phyloP scores from a whole-genome alignment of 2,113 vertebrate genomes.

The Petrocephalus microphthalmus region DNA sequence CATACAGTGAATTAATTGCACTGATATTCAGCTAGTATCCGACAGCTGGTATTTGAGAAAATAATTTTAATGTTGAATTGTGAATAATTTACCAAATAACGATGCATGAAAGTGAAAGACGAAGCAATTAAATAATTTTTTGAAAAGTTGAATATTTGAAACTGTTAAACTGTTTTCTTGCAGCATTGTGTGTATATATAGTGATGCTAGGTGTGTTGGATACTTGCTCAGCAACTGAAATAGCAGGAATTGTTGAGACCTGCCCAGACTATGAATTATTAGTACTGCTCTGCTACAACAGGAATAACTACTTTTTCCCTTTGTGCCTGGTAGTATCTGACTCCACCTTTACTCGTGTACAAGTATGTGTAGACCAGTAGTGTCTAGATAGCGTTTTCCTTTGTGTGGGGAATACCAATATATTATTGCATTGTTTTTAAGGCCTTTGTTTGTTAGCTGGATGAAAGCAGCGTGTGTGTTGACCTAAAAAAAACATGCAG shows the following conservation, averaged over 20 bases:
- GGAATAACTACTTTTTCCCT: background rate
- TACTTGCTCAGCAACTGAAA: background rate
- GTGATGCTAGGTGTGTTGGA: background rate
- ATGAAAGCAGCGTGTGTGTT: background rate
- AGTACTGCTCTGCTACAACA: background rate
- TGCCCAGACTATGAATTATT: background rate
- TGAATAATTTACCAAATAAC: background rate
- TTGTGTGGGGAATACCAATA: background rate
- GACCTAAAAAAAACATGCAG: background rate
- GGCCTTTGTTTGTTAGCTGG: background rate
- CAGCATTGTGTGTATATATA: background rate
- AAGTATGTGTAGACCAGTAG: background rate
- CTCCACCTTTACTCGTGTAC: background rate
- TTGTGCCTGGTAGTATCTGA: background rate
- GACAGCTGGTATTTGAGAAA: background rate
- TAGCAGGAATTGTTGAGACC: conserved; percentile 1
- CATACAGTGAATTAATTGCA: background rate
- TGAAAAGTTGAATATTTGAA: background rate
- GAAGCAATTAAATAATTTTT: background rate
- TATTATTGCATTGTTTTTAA: background rate
- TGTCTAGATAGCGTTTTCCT: background rate
- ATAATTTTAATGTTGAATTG: background rate
- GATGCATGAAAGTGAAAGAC: background rate
- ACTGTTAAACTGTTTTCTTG: background rate
- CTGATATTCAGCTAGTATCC: background rate